phyloP scores from a whole-genome alignment of 2,797 vertebrate genomes.

The Syndactyla subalaris region DNA sequence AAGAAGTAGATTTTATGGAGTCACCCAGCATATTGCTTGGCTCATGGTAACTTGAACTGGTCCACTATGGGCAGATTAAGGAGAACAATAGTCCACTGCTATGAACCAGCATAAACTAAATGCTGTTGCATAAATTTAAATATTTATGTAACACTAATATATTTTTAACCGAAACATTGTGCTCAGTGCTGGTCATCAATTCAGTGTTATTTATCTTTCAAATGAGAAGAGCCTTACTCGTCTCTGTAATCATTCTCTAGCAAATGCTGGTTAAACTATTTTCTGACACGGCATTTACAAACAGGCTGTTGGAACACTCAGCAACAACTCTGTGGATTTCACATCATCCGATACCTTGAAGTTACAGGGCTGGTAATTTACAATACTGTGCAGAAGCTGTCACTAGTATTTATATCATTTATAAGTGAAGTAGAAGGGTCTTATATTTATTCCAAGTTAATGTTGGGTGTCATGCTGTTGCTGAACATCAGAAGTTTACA shows the following conservation, averaged over 20 bases:
- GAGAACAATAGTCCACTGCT: background rate
- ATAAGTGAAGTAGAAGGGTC: background rate
- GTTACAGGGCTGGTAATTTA: background rate
- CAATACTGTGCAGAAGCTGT: background rate
- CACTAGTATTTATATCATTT: background rate
- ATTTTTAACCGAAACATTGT: background rate
- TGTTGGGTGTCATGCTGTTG: background rate
- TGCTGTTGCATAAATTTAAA: background rate
- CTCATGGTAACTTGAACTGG: background rate
- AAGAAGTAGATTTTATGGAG: background rate
- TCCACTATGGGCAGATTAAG: background rate
- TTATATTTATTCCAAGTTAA: conserved; percentile 14
- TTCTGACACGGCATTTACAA: background rate
- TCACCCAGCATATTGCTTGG: background rate
- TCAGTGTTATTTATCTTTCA: background rate
- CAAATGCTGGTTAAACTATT: background rate
- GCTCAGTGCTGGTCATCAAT: background rate
- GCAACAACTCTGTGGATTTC: background rate
- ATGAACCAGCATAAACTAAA: background rate
- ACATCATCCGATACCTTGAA: background rate
- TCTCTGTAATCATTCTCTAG: background rate
- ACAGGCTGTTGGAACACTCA: background rate
- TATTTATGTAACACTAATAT: background rate
- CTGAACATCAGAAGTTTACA: background rate
- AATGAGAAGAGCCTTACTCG: background rate